phyloP scores from a whole-genome alignment of 2,888 invertebrate genomes.

The Orchestes rusci region DNA sequence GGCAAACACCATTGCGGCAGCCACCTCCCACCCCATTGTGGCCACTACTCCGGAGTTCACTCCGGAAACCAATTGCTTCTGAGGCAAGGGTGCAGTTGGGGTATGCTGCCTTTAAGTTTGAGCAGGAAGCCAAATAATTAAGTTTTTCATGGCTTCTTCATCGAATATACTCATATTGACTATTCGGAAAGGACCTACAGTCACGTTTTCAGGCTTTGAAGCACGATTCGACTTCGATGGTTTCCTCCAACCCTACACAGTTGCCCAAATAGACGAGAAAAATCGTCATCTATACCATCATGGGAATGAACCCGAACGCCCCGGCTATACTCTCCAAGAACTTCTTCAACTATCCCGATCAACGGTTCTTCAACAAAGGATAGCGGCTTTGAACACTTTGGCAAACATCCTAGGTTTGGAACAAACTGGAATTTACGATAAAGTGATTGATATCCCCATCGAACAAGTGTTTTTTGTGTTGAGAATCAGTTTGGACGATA shows the following conservation, averaged over 20 bases:
- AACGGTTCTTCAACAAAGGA: slow-evolving; percentile 74
- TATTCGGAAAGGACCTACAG: no score
- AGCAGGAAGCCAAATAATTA: no score
- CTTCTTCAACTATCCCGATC: slow-evolving; percentile 73
- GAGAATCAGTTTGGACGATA: slow-evolving; percentile 82
- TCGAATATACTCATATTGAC: no score
- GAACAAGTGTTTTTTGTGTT: slow-evolving; percentile 73
- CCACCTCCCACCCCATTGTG: no score
- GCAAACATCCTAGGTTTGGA: slow-evolving; percentile 70
- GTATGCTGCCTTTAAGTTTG: no score
- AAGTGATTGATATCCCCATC: slow-evolving; percentile 64
- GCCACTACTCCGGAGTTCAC: no score
- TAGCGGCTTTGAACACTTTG: slow-evolving; percentile 70
- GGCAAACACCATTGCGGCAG: no score
- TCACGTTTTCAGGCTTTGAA: slow-evolving; percentile 58
- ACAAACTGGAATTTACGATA: slow-evolving; percentile 69
- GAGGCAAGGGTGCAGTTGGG: no score
- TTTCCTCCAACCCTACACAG: slow-evolving; percentile 64
- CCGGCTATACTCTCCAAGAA: slow-evolving; percentile 88
- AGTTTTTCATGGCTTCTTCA: no score
- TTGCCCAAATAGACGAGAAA: slow-evolving; percentile 52
- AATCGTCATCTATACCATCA: slow-evolving; percentile 78
- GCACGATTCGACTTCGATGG: slow-evolving; percentile 81
- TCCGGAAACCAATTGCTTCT: no score
- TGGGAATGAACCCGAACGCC: slow-evolving; percentile 83